Base-by-base conservation (phyloP, 2,888 invertebrate species). In the Phania funesta region DNA sequence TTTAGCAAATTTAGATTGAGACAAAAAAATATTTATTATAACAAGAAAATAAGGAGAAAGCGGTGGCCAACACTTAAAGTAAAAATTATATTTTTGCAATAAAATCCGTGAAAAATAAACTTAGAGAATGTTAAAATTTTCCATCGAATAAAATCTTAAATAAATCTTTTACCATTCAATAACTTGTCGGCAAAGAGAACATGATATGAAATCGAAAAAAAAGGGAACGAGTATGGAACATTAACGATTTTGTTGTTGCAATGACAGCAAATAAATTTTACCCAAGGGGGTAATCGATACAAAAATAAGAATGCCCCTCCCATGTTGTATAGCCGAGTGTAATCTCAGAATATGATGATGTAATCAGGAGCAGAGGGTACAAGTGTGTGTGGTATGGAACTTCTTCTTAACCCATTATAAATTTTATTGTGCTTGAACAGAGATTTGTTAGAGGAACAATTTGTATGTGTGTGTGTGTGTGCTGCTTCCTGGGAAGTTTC, bases 281-380 rank as follows among this genome's bases (percentile, higher is more conserved):
- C 90, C 90, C 90, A 87, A 86, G 90, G 90, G 90, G 87, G 89
- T 90, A 90, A 90, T 90, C 90, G 90, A 88, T 87, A 76, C 65
- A 52, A 65, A 71, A 75, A 38, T 38, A 62, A 38, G 13, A 46
- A 67, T 46, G 48, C 68, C 56, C 80, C 54, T 77, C 75, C 79
- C 76, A 67, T 50, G 32, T 60, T 74, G 54, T 58, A 50, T n/a
- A n/a, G n/a, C n/a, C n/a, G n/a, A n/a, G 44, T 58, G 58, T 60
- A 60, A 76, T 68, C 73, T 46, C 26, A 60, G 80, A 76, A 44
- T 74, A 77, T 82, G 82, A 82, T 83, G 84, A 82, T 82, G 83
- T 82, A 84, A 84, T 83, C 82, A 82, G 22, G 70, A 78, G 68
- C 22, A 65, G 9, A 35, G 22, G 44, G n/a, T 16, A 24, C 13